These are phyloP conservation scores for Aphyosemion australe DNA, from an alignment of 2,113 vertebrate species.

Conservation along the genomic window DNA sequence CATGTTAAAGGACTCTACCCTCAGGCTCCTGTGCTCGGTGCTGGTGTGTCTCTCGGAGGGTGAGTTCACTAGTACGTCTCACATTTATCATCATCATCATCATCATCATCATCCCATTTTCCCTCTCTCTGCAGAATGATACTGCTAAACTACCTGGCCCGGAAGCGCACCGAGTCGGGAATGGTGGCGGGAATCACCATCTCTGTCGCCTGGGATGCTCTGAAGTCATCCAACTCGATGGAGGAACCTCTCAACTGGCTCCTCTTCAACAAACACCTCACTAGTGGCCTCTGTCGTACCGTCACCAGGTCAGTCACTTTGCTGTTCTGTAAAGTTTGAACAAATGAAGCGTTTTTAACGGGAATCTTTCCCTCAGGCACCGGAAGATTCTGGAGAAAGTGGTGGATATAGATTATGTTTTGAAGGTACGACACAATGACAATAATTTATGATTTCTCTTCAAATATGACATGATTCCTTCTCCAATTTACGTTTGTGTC, in stretches of 20 bases:
- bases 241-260: constrained; percentile 84
- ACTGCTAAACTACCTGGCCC: constrained; percentile 83
- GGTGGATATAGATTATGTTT: constrained; percentile 80
- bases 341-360: too few species aligned
- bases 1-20: constrained; percentile 77
- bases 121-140: constrained; percentile 72
- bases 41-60: constrained; percentile 87
- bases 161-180: constrained; percentile 51
- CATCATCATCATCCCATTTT: background rate
- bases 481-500: background rate
- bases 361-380: constrained; percentile 64
- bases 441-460: background rate
- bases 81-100: too few species aligned
- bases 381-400: constrained; percentile 79
- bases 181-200: constrained; percentile 80
- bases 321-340: too few species aligned
- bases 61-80: constrained; percentile 61
- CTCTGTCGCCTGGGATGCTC: constrained; percentile 81
- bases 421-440: constrained; percentile 73
- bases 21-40: constrained; percentile 78
- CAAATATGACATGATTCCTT: background rate
- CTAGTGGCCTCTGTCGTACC: constrained; percentile 47
- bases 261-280: constrained; percentile 82
- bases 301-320: constrained; percentile 58
- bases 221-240: constrained; percentile 77